Conservation (phyloP, 2,888 invertebrate genomes). For the Oegoconia quadripuncta region DNA sequence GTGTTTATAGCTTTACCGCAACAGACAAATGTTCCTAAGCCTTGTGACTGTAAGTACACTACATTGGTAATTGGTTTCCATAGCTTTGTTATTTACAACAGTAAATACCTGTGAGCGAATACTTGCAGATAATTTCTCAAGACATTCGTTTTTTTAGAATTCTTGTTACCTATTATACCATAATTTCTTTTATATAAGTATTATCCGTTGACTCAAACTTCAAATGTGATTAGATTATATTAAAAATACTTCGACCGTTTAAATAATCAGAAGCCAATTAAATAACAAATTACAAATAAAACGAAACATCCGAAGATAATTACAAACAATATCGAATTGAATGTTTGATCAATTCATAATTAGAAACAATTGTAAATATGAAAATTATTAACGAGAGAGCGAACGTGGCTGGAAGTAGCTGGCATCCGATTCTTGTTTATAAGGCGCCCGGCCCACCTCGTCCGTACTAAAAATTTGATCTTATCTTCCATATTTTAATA, state of each 20-base stretch:
- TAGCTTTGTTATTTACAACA: no score
- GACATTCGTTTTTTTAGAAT: no score
- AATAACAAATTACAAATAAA: conserved; percentile 68
- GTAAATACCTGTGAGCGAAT: no score
- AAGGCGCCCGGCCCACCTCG: conserved; percentile 66
- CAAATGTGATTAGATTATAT: conserved; percentile 16
- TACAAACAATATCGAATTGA: conserved; percentile 69
- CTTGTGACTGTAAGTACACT: no score
- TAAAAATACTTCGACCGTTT: conserved; percentile 39
- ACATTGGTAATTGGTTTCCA: no score
- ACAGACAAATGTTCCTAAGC: conserved; percentile 31
- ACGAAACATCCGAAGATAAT: conserved; percentile 59
- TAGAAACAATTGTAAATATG: conserved; percentile 73
- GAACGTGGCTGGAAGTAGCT: conserved; percentile 56
- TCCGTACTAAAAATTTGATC: conserved; percentile 70
- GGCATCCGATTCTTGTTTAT: conserved; percentile 62
- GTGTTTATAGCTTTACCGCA: conserved; percentile 43
- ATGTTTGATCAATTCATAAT: conserved; percentile 70
- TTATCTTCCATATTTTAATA: conserved; percentile 77
- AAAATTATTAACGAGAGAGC: conserved; percentile 58
- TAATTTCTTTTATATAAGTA: no score
- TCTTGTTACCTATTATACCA: no score
- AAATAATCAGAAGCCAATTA: conserved; percentile 68
- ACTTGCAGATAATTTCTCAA: no score
- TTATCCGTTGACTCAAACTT: no score